Base-by-base conservation (phyloP, 2,888 invertebrate genomes). In the Idaea dimidiata region DNA sequence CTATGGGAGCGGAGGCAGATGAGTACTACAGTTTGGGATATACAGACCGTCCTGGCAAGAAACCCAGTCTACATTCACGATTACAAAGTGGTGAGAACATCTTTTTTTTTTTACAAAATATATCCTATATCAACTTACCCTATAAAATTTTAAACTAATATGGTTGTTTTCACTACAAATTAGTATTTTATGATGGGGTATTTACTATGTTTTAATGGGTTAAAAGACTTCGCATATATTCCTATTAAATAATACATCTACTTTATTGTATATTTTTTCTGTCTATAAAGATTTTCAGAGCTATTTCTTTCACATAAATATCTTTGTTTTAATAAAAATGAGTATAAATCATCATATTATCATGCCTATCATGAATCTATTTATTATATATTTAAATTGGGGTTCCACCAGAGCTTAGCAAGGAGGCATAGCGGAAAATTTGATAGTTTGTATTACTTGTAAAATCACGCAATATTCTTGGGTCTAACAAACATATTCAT, bases 51-150 rank as follows among this genome's bases (percentile, higher is more conserved):
- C 95, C 95, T 54, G 96, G 96, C 68, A 94, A 96, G 74, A 98
- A 97, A 86, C 97, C 97, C 17, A 97, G 96, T 84, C 94, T 97
- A 75, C 97, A 97, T 84, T 95, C 97, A 69, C 93, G 98, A 76
- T 94, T 98, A 75, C 97, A 97, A 92, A 96, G 95, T 93, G 97
- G 97, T 96, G 82, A 86, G 93, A 17, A 54, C 7, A 33, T 33
- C 7, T 33, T 6, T 33, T 32, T 2, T 0, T 2, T 8, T 43
- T 8, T 43, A 14, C 8, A 3, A 43, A 43, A 43, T 14, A 43
- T 8, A 14, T 43, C 10, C 43, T 43, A 43, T 43, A 43, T 10
- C 14, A 10, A 10, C 3, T 8, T 14, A 24, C 24, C 5, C 24
- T 24, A n/a, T n/a, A n/a, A n/a, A n/a, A n/a, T n/a, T n/a, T n/a